Evolutionary conservation across 2,113 vertebrate genomes (phyloP), one percentile per base, ranked within the genome.

Genomic region (Rhinoptilus africanus): DNA sequence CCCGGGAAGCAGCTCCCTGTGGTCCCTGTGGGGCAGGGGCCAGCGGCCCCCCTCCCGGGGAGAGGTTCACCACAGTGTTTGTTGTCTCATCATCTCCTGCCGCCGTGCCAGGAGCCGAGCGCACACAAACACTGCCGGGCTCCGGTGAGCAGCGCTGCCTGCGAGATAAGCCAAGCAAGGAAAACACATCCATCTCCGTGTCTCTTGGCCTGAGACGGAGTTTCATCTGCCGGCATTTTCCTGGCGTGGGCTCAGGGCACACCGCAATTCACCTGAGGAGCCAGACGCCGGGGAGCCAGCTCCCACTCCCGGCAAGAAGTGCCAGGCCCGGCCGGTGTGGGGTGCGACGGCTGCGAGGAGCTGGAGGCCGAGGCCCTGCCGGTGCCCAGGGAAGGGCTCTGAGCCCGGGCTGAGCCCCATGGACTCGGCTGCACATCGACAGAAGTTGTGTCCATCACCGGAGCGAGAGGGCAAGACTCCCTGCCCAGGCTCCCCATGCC

Each of bases 251-350:
- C 94, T 93, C 94, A 92, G 95, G 85, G 89, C 96, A 27, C 79
- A 34, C 89, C 91, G 32, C 96, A 89, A 54, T 68, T 69, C 83
- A 94, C 88, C 95, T 60, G 76, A 27, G 92, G 91, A 95, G 92
- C 85, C 95, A 97, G 97, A 89, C 86, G 81, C 88, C 3, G 16
- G 92, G 96, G 97, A 96, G 94, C 95, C 96, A 5, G 83, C 94
- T 93, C 56, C 94, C 76, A 23, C 87, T 92, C 53, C 88, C 37
- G 92, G 75, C 23, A 14, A 73, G 67, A 57, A 72, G 26, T 24
- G 88, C 48, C 18, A 74, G n/a, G 20, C 93, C 73, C 6, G 14
- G 3, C 48, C 11, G 63, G 43, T 14, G 66, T 54, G 2, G 74
- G 48, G 16, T 0, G 8, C 2, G 12, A 32, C 0, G 64, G 54